A percentile compares a stretch with the other conserved stretches of the same genome.
These are phyloP conservation scores for Therioaphis trifolii DNA, from an alignment of 2,888 invertebrate species.

Conservation along the genomic window DNA sequence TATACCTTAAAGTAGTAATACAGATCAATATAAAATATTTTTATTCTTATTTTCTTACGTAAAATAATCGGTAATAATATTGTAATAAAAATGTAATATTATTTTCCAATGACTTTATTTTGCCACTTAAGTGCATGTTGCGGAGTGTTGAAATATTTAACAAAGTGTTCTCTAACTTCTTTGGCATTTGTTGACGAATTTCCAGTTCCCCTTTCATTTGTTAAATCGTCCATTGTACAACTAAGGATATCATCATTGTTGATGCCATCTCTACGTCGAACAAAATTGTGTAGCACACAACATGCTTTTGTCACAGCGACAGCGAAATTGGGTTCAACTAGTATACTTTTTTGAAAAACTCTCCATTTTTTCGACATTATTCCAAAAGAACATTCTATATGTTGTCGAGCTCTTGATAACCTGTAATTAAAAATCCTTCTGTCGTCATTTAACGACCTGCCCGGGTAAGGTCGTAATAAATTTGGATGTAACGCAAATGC, in stretches of 20 bases:
- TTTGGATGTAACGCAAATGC: slow-evolving; percentile 24
- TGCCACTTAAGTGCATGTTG: background rate
- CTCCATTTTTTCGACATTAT: slow-evolving; percentile 18
- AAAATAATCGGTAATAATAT: slow-evolving; percentile 13
- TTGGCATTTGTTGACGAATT: background rate
- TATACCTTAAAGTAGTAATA: background rate
- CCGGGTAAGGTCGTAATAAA: slow-evolving; percentile 2
- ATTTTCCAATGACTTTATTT: slow-evolving; percentile 12
- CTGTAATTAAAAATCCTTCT: slow-evolving; percentile 12
- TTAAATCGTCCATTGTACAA: slow-evolving; percentile 8
- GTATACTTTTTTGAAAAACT: slow-evolving; percentile 10
- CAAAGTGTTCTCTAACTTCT: slow-evolving; percentile 4
- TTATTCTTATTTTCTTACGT: slow-evolving; percentile 3
- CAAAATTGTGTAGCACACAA: too few relatives aligned
- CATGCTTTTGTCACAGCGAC: slow-evolving; percentile 17
- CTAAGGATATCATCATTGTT: slow-evolving; percentile 13
- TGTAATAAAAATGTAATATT: background rate
- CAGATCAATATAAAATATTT: background rate
- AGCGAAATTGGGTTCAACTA: slow-evolving; percentile 14
- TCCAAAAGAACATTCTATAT: slow-evolving; percentile 18
- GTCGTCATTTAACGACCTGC: slow-evolving; percentile 10
- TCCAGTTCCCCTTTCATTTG: background rate
- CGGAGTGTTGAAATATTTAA: slow-evolving; percentile 3
- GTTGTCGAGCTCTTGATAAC: slow-evolving; percentile 12
- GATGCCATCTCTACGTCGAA: slow-evolving; percentile 3